These are phyloP conservation scores for Conger conger DNA, from an alignment of 2,113 vertebrate genomes.

Conservation along the genomic window DNA sequence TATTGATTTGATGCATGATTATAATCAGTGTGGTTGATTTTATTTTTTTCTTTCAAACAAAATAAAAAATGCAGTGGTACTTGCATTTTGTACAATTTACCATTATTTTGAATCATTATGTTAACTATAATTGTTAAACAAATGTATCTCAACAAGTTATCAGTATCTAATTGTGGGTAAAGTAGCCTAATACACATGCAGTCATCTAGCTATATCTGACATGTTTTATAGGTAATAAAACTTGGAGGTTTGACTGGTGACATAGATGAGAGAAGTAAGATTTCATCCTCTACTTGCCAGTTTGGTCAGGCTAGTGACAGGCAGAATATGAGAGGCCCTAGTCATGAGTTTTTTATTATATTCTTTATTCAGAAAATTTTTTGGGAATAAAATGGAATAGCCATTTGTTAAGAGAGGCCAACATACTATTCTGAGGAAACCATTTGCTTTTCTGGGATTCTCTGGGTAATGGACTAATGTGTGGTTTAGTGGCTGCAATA, in stretches of 20 bases:
- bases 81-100: too few species aligned
- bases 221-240: background rate
- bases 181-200: background rate
- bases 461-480: background rate
- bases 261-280: background rate
- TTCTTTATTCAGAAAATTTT: background rate
- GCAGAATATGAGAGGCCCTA: background rate
- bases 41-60: too few species aligned
- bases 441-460: too few species aligned
- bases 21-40: background rate
- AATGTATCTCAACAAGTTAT: background rate
- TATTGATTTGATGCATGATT: background rate
- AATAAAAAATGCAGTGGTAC: too few species aligned
- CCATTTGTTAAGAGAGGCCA: background rate
- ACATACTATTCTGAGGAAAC: too few species aligned
- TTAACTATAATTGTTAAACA: too few species aligned
- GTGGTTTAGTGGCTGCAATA: background rate
- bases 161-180: background rate
- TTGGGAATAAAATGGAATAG: background rate
- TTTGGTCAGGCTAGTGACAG: constrained; percentile 3
- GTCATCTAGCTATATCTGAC: background rate
- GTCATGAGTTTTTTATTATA: background rate
- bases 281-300: constrained; percentile 23
- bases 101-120: too few species aligned
- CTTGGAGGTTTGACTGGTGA: background rate